Evolutionary conservation across 2,888 invertebrate genomes (phyloP).

Genomic region (Agriotes lineatus): DNA sequence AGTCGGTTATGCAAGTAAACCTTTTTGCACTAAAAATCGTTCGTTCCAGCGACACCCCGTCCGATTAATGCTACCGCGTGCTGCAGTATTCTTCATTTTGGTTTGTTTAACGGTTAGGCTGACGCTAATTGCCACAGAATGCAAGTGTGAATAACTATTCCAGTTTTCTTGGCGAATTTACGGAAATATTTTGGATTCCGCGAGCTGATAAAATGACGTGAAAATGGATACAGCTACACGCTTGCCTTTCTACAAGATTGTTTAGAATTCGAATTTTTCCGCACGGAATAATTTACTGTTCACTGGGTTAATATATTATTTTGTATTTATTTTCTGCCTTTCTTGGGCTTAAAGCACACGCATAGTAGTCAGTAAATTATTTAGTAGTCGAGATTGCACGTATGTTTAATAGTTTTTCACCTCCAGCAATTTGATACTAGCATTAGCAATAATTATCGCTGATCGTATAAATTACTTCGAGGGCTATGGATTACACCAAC

Average conservation of each 20-base stretch:
- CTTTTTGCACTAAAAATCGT: too few species aligned
- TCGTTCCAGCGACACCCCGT: too few species aligned
- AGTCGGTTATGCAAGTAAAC: too few species aligned
- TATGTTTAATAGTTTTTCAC: too few species aligned
- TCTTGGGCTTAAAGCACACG: neutral
- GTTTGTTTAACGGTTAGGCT: neutral
- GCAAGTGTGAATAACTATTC: conserved; percentile 7
- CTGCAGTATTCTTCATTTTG: neutral
- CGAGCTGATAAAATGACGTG: conserved; percentile 14
- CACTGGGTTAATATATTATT: neutral
- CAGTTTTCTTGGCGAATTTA: conserved; percentile 3
- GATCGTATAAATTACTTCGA: too few species aligned
- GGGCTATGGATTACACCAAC: too few species aligned
- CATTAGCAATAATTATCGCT: too few species aligned
- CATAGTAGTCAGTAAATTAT: too few species aligned
- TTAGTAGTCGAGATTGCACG: too few species aligned
- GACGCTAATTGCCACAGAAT: conserved; percentile 16
- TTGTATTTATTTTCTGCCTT: neutral
- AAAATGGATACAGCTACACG: conserved; percentile 11
- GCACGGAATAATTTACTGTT: neutral
- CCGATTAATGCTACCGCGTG: too few species aligned
- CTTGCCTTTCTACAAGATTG: conserved; percentile 14
- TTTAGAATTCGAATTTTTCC: neutral
- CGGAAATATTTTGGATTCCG: conserved; percentile 14
- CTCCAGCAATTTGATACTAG: too few species aligned